Conservation (phyloP, 2,888 invertebrate species). For the Tillus elongatus region DNA sequence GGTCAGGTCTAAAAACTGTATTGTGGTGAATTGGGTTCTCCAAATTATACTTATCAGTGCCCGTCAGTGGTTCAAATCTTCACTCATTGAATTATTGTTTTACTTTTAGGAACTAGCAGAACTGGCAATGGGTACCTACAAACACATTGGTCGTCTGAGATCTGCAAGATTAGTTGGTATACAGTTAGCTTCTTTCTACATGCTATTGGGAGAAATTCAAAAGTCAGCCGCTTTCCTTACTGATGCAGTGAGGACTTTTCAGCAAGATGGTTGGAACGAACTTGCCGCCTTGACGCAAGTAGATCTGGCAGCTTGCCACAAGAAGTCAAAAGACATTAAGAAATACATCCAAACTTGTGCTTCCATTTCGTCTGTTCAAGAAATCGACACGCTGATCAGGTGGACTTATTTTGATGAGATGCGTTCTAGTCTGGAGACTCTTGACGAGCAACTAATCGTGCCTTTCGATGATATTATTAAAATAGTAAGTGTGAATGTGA, state of each 20-base stretch:
- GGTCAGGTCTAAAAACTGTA: too few species aligned
- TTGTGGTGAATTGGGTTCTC: too few species aligned
- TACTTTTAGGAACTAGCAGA: conserved; percentile 80
- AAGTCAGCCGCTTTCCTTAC: conserved; percentile 84
- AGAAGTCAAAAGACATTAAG: conserved; percentile 66
- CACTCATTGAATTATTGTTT: conserved; percentile 15
- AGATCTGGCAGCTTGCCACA: conserved; percentile 76
- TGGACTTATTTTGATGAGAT: conserved; percentile 71
- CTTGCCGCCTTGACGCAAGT: conserved; percentile 75
- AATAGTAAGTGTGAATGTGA: conserved; percentile 35
- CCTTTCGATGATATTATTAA: conserved; percentile 44
- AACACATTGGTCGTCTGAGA: conserved; percentile 72
- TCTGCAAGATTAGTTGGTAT: conserved; percentile 83
- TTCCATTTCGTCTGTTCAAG: conserved; percentile 66
- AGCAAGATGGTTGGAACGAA: conserved; percentile 79
- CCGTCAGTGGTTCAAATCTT: too few species aligned
- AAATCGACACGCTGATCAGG: conserved; percentile 57
- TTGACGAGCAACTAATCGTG: conserved; percentile 35
- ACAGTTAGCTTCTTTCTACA: conserved; percentile 84
- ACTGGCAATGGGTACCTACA: conserved; percentile 91
- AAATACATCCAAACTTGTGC: conserved; percentile 56
- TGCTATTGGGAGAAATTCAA: conserved; percentile 72
- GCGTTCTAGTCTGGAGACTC: conserved; percentile 45
- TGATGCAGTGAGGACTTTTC: conserved; percentile 77
- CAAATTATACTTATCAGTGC: too few species aligned